A percentile compares a stretch with the other conserved stretches of the same genome.
phyloP scores from a whole-genome alignment of 1,140 invertebrate genomes.

The Drosophila sp. region DNA sequence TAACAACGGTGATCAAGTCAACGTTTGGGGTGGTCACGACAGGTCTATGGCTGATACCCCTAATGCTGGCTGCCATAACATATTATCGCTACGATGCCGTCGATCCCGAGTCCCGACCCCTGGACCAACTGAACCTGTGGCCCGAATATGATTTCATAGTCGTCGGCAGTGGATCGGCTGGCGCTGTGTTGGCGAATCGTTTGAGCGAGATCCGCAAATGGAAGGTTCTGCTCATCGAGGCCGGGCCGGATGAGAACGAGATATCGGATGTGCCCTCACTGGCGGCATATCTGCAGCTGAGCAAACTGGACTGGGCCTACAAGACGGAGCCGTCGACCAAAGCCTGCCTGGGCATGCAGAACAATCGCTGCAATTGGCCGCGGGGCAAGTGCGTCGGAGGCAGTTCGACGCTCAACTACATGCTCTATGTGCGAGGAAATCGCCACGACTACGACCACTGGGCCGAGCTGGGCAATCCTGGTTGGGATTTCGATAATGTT shows the following conservation, averaged over 20 bases:
- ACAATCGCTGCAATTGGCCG: constrained; percentile 92
- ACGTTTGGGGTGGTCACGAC: constrained; percentile 89
- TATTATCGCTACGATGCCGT: constrained; percentile 92
- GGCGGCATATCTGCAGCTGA: constrained; percentile 93
- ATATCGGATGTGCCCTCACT: constrained; percentile 94
- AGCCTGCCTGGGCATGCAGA: constrained; percentile 90
- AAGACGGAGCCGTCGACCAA: constrained; percentile 94
- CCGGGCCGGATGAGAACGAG: constrained; percentile 95
- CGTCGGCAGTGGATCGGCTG: constrained; percentile 90
- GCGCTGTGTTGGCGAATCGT: constrained; percentile 95
- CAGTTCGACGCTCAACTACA: constrained; percentile 96
- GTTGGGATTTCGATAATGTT: constrained; percentile 95
- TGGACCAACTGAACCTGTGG: constrained; percentile 85
- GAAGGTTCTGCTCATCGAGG: constrained; percentile 94
- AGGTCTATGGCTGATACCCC: constrained; percentile 91
- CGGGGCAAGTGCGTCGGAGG: constrained; percentile 94
- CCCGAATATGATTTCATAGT: constrained; percentile 93
- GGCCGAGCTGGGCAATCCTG: constrained; percentile 92
- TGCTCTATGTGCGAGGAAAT: constrained; percentile 95
- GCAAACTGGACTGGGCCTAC: constrained; percentile 95
- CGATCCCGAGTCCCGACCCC: constrained; percentile 90
- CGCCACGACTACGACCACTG: constrained; percentile 94
- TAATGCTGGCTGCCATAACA: constrained; percentile 91
- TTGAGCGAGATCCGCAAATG: constrained; percentile 91
- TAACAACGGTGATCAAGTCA: constrained; percentile 89